A percentile compares a stretch with the other conserved stretches of the same genome.
phyloP scores from a whole-genome alignment of 1,140 invertebrate genomes.

The Eumaeus atala region DNA sequence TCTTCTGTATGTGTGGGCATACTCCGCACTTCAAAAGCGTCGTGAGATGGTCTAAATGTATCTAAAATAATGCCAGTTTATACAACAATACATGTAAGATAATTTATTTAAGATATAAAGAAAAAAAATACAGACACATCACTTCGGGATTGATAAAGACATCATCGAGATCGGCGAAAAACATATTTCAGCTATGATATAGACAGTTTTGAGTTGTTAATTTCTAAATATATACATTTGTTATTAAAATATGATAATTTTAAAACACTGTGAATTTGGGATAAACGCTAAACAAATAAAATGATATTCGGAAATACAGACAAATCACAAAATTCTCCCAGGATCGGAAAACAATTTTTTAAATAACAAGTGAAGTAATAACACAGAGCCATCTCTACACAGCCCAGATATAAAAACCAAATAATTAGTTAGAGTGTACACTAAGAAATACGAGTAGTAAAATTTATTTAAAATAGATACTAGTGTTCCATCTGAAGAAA shows the following conservation, averaged over 20 bases:
- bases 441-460: too few species aligned
- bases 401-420: too few species aligned
- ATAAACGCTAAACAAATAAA: conserved; percentile 48
- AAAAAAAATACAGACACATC: conserved; percentile 38
- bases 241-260: conserved; percentile 30
- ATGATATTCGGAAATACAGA: conserved; percentile 47
- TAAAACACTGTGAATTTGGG: conserved; percentile 51
- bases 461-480: too few species aligned
- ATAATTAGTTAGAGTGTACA: too few species aligned
- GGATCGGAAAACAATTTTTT: background rate
- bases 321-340: conserved; percentile 35
- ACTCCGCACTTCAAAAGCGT: conserved; percentile 39
- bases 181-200: conserved; percentile 31
- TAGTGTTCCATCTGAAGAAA: too few species aligned
- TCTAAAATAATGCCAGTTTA: conserved; percentile 32
- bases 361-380: too few species aligned
- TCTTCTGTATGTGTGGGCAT: conserved; percentile 66
- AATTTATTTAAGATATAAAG: conserved; percentile 11
- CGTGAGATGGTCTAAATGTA: conserved; percentile 37
- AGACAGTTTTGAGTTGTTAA: background rate
- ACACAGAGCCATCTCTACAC: too few species aligned
- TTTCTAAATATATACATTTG: background rate
- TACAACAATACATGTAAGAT: background rate
- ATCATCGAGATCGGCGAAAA: conserved; percentile 44
- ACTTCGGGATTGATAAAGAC: conserved; percentile 43